Evolutionary conservation across 2,888 invertebrate genomes (phyloP).

Genomic region (Dryobota labecula): DNA sequence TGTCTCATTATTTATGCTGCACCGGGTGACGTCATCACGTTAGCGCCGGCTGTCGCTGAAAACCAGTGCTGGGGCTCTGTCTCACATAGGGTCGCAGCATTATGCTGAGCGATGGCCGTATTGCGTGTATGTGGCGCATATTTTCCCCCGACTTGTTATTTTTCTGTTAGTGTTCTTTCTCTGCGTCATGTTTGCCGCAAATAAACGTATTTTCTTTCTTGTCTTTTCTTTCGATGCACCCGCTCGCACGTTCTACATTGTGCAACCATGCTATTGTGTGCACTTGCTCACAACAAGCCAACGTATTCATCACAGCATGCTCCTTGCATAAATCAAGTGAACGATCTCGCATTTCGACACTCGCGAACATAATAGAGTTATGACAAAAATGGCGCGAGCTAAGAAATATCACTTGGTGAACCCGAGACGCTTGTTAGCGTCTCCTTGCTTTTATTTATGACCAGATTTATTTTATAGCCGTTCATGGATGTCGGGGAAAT

Average conservation of each 20-base stretch:
- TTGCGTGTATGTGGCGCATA: no score
- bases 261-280: background rate
- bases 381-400: constrained; percentile 87
- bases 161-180: no score
- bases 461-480: constrained; percentile 90
- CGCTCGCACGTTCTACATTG: constrained; percentile 3
- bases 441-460: constrained; percentile 89
- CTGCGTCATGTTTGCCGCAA: no score
- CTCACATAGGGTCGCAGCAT: no score
- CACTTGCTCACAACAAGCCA: constrained; percentile 25
- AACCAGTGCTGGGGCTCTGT: no score
- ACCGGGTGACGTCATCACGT: no score
- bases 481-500: constrained; percentile 80
- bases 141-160: no score
- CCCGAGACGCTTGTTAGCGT: constrained; percentile 91
- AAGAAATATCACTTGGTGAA: constrained; percentile 89
- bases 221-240: no score
- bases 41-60: no score
- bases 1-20: no score
- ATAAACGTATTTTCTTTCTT: no score
- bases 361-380: constrained; percentile 88
- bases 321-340: constrained; percentile 78
- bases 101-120: no score
- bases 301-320: constrained; percentile 31
- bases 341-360: constrained; percentile 87